Conservation (phyloP, 1,140 invertebrate genomes). For the Triops longicaudatus region DNA sequence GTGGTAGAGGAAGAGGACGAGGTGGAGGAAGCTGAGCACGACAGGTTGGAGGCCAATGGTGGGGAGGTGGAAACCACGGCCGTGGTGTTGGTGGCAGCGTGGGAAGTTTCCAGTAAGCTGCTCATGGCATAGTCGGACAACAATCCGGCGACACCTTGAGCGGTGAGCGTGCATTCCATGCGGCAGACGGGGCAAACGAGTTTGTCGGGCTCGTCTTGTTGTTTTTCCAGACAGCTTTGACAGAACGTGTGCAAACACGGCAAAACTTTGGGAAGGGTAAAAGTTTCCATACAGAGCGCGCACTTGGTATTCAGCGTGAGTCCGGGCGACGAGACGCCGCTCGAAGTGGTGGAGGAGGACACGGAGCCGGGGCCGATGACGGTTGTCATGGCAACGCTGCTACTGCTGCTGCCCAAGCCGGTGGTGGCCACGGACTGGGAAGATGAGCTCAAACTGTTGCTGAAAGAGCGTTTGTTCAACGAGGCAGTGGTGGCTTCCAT, state of each 20-base stretch:
- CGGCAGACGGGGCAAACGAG: conserved; percentile 72
- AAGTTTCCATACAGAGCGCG: conserved; percentile 69
- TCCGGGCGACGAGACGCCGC: conserved; percentile 28
- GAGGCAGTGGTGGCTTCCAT: conserved; percentile 5
- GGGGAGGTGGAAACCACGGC: conserved; percentile 39
- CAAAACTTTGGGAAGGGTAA: conserved; percentile 58
- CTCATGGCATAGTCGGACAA: conserved; percentile 58
- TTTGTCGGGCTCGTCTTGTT: conserved; percentile 63
- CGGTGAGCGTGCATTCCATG: conserved; percentile 53
- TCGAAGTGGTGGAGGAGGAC: conserved; percentile 24
- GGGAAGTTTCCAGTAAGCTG: conserved; percentile 40
- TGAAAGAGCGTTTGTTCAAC: conserved; percentile 3
- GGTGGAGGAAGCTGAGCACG: conserved; percentile 3
- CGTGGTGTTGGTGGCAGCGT: conserved; percentile 34
- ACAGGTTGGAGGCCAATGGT: not conserved
- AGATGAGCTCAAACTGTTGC: not conserved
- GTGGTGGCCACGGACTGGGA: not conserved
- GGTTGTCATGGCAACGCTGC: not conserved
- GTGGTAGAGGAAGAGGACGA: not conserved
- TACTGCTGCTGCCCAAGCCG: not conserved
- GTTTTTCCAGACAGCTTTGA: conserved; percentile 64
- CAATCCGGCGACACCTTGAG: conserved; percentile 51
- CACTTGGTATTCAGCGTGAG: conserved; percentile 49
- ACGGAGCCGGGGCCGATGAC: conserved; percentile 20
- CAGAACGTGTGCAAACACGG: conserved; percentile 78